Evolutionary conservation across 1,140 invertebrate genomes (phyloP).

Genomic region (Ips typographus): DNA sequence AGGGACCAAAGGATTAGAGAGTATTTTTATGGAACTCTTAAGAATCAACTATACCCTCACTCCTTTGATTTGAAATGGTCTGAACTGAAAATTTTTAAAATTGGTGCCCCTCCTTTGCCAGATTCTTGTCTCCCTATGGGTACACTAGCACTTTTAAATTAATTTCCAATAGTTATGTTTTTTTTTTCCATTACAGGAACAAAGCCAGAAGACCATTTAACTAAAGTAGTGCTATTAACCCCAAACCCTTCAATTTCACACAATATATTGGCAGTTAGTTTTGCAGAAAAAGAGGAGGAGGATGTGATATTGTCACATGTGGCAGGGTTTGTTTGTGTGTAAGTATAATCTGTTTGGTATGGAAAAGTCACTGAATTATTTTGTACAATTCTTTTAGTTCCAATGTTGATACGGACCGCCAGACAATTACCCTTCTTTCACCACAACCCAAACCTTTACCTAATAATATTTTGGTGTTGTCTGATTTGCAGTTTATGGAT

Average conservation of each 20-base stretch:
- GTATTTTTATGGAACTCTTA: conserved; percentile 91
- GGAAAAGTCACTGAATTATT: conserved; percentile 7
- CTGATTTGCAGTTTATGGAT: conserved; percentile 88
- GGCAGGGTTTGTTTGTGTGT: conserved; percentile 93
- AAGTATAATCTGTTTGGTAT: conserved; percentile 56
- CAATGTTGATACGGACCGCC: conserved; percentile 83
- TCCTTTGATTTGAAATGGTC: conserved; percentile 87
- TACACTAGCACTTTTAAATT: background rate
- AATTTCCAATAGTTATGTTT: background rate
- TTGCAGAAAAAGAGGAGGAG: conserved; percentile 72
- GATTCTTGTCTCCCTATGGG: conserved; percentile 94
- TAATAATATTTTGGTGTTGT: conserved; percentile 79
- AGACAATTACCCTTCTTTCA: conserved; percentile 85
- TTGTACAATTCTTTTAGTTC: conserved; percentile 62
- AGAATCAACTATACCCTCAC: conserved; percentile 85
- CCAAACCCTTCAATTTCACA: conserved; percentile 77
- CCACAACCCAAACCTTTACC: conserved; percentile 85
- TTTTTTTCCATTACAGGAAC: conserved; percentile 55
- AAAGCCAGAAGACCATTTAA: conserved; percentile 89
- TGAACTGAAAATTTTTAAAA: conserved; percentile 90
- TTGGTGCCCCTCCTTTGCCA: conserved; percentile 89
- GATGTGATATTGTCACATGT: conserved; percentile 88
- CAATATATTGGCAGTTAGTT: conserved; percentile 86
- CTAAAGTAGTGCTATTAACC: conserved; percentile 83
- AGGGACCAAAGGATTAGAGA: conserved; percentile 83